Evolutionary conservation across 2,113 vertebrate species (phyloP).

Genomic region (Macquaria australasica): DNA sequence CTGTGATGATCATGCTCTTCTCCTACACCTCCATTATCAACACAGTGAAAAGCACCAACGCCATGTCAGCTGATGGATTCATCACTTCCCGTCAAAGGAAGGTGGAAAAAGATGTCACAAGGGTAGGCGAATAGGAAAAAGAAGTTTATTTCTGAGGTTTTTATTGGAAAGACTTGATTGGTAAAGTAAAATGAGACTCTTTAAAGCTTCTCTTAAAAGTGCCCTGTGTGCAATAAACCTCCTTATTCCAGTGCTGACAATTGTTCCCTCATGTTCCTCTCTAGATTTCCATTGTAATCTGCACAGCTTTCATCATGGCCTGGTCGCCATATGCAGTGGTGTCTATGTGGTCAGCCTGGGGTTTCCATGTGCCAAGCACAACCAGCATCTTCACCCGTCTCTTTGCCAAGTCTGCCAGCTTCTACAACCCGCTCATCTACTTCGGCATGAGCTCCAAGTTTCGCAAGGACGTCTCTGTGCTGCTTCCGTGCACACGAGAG

Average conservation of each 20-base stretch:
- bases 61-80: conserved; percentile 82
- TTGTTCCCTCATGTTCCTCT: conserved; percentile 59
- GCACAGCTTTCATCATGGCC: conserved; percentile 88
- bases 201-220: conserved; percentile 36
- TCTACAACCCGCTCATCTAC: conserved; percentile 90
- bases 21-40: conserved; percentile 89
- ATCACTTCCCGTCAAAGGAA: conserved; percentile 86
- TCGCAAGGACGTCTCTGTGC: conserved; percentile 81
- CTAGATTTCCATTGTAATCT: conserved; percentile 88
- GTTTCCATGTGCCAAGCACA: conserved; percentile 83
- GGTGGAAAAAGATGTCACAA: conserved; percentile 86
- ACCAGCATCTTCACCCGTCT: conserved; percentile 88
- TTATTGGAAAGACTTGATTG: conserved; percentile 24
- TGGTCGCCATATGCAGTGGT: conserved; percentile 90
- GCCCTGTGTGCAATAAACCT: conserved; percentile 27
- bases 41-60: conserved; percentile 88
- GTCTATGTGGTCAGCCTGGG: conserved; percentile 88
- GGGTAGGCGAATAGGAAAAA: conserved; percentile 73
- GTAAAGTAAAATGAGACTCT: conserved; percentile 21
- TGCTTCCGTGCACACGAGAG: conserved; percentile 83
- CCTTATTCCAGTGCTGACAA: conserved; percentile 48
- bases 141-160: background rate
- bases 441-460: conserved; percentile 91
- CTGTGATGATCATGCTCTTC: conserved; percentile 87
- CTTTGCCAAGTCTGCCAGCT: conserved; percentile 89